Conservation (phyloP, 1,140 invertebrate genomes). For the Drosophila rhopaloa region DNA sequence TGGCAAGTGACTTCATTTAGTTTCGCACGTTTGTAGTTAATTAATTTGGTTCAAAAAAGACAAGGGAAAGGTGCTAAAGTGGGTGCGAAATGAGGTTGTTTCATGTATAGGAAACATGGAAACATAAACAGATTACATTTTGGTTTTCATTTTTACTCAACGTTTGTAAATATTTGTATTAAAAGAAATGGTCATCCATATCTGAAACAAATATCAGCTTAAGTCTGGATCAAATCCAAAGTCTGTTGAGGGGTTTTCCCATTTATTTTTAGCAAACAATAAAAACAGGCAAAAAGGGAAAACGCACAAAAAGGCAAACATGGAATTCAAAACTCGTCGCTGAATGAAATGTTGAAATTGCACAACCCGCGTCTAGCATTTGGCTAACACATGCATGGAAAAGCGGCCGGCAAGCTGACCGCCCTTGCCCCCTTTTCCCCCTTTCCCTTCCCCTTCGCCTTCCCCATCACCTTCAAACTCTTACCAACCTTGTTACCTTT, state of each 20-base stretch:
- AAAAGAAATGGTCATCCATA: background rate
- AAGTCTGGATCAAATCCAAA: constrained; percentile 8
- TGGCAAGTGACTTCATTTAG: constrained; percentile 71
- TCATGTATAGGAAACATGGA: background rate
- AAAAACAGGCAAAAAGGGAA: constrained; percentile 8
- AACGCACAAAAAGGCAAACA: constrained; percentile 47
- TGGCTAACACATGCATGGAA: constrained; percentile 24
- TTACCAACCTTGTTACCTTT: constrained; percentile 43
- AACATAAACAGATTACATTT: too few species aligned
- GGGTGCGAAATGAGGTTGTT: constrained; percentile 25
- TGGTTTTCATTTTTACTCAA: too few species aligned
- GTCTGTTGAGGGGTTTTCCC: background rate
- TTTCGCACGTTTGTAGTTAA: constrained; percentile 71
- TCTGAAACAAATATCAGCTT: background rate
- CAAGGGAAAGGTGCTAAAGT: constrained; percentile 5
- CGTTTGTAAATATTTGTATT: too few species aligned
- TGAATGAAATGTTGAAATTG: constrained; percentile 78
- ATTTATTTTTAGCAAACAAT: constrained; percentile 9
- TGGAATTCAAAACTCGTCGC: constrained; percentile 70
- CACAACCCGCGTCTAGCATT: constrained; percentile 48
- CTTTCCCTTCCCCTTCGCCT: too few species aligned
- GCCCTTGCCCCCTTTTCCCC: background rate
- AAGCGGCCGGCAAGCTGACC: constrained; percentile 20
- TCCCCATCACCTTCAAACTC: too few species aligned
- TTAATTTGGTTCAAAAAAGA: constrained; percentile 52